A percentile compares a stretch with the other conserved stretches of the same genome.
These are phyloP conservation scores for Oncorhynchus keta DNA, from an alignment of 2,113 vertebrate genomes.

Conservation along the genomic window DNA sequence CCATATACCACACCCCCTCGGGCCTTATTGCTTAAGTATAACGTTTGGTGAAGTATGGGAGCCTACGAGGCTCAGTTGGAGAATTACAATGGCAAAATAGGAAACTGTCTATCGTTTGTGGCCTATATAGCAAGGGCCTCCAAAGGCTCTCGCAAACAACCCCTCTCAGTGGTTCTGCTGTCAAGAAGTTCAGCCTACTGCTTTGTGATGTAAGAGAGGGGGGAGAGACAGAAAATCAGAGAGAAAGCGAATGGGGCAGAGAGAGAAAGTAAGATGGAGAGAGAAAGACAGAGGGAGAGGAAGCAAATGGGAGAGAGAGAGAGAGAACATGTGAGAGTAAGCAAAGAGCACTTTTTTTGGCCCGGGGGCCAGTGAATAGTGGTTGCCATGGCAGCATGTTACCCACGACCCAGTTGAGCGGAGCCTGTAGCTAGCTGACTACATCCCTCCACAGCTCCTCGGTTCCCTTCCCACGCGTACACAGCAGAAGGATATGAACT, in stretches of 20 bases:
- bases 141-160: background rate
- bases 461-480: conserved; percentile 67
- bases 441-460: conserved; percentile 70
- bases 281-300: conserved; percentile 31
- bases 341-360: conserved; percentile 81
- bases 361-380: conserved; percentile 80
- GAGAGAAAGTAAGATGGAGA: conserved; percentile 11
- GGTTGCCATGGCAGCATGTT: conserved; percentile 91
- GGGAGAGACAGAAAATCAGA: conserved; percentile 10
- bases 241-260: background rate
- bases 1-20: too few species aligned
- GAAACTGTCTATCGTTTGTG: background rate
- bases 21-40: background rate
- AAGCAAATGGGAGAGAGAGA: conserved; percentile 57
- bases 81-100: background rate
- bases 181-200: conserved; percentile 75
- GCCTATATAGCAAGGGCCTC: background rate
- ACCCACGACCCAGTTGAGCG: conserved; percentile 86
- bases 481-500: conserved; percentile 1
- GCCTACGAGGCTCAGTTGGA: conserved; percentile 17
- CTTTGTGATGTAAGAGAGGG: conserved; percentile 67
- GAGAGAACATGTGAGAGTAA: conserved; percentile 34
- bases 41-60: background rate
- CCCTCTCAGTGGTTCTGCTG: conserved; percentile 68
- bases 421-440: conserved; percentile 69